Evolutionary conservation across 2,888 invertebrate species (phyloP).

Genomic region (Netelia inedita): DNA sequence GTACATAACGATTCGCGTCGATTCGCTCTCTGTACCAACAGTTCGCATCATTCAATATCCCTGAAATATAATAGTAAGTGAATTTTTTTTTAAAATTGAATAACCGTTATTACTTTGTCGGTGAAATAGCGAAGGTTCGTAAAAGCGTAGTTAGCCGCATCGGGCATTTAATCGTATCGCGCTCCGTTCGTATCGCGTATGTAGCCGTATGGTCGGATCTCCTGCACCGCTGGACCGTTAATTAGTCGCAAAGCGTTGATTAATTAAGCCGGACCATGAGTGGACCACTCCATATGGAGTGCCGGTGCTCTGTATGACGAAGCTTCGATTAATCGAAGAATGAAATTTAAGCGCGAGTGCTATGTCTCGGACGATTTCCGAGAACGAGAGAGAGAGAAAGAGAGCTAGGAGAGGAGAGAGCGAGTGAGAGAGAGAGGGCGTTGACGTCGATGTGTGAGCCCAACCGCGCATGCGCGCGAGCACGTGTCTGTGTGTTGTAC

Average conservation of each 20-base stretch:
- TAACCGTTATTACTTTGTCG: background rate
- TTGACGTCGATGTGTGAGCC: conserved; percentile 41
- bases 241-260: conserved; percentile 55
- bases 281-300: too few species aligned
- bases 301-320: background rate
- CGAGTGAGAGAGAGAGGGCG: conserved; percentile 52
- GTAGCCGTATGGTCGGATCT: background rate
- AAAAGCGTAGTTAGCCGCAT: too few species aligned
- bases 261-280: conserved; percentile 24
- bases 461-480: background rate
- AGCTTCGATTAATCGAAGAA: conserved; percentile 61
- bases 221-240: conserved; percentile 32
- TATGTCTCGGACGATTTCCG: conserved; percentile 39
- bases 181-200: background rate
- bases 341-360: conserved; percentile 45
- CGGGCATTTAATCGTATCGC: background rate
- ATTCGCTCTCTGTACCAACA: background rate
- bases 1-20: conserved; percentile 5
- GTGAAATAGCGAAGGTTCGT: too few species aligned
- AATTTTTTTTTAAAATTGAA: too few species aligned
- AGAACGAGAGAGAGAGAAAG: conserved; percentile 2
- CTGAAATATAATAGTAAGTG: too few species aligned
- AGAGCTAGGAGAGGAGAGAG: too few species aligned
- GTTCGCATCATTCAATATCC: too few species aligned
- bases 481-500: conserved; percentile 48